A percentile compares a stretch with the other conserved stretches of the same genome.
phyloP scores from a whole-genome alignment of 2,113 vertebrate species.

The Colius striatus region DNA sequence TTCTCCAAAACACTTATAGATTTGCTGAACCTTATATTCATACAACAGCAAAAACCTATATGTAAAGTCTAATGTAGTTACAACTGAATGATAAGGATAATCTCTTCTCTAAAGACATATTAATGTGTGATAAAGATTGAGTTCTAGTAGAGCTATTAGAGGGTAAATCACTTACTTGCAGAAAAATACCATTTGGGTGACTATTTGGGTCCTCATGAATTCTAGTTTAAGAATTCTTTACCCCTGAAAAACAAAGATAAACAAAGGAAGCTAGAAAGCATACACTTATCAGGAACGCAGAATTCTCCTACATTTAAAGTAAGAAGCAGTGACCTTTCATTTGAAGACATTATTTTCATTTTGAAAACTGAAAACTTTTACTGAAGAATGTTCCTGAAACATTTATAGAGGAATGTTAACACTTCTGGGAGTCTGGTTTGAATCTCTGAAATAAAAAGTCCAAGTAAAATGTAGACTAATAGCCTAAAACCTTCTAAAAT shows the following conservation, averaged over 20 bases:
- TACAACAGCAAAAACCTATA: background rate
- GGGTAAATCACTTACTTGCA: background rate
- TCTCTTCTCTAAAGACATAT: background rate
- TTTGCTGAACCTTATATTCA: background rate
- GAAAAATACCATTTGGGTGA: background rate
- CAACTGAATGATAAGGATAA: background rate
- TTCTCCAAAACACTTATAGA: background rate
- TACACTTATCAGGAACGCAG: background rate
- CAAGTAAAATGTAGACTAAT: background rate
- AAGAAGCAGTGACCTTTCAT: background rate
- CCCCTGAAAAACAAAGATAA: background rate
- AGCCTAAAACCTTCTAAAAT: background rate
- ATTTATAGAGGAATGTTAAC: background rate
- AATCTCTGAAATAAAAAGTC: background rate
- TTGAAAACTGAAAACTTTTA: background rate
- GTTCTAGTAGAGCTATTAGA: background rate
- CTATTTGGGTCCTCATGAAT: background rate
- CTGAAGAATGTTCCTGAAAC: background rate
- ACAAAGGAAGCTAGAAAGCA: background rate
- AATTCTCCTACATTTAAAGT: background rate
- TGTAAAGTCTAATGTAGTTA: background rate
- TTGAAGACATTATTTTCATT: background rate
- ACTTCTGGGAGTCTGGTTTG: background rate
- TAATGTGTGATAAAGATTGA: background rate
- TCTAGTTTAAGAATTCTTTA: background rate